Percentiles rank a stretch among this genome's conserved stretches.
Evolutionary conservation across 2,113 vertebrate genomes (phyloP).

Genomic region (Peromyscus maniculatus): DNA sequence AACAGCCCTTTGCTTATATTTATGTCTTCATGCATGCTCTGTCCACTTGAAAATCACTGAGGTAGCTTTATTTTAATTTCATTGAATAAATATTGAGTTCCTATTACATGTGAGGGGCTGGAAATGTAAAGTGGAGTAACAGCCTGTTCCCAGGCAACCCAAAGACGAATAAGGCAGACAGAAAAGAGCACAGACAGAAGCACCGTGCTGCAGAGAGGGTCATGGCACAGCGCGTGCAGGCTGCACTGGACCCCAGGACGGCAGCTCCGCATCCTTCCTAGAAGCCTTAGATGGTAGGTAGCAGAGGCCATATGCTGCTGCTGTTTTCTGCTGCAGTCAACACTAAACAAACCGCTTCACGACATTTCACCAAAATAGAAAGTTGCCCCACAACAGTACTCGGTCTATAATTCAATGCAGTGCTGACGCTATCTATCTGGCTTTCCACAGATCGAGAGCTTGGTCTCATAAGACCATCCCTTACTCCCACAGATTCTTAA

Average conservation of each 20-base stretch:
- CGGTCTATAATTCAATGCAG: background rate
- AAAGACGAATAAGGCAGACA: background rate
- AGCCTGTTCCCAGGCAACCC: background rate
- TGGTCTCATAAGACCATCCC: background rate
- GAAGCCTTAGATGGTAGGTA: background rate
- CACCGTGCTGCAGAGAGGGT: background rate
- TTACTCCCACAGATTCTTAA: background rate
- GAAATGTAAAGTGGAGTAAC: background rate
- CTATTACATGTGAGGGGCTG: background rate
- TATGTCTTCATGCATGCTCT: constrained; percentile 11
- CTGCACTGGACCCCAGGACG: background rate
- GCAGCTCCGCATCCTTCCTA: background rate
- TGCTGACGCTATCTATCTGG: background rate
- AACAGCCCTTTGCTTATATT: constrained; percentile 25
- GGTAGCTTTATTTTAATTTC: background rate
- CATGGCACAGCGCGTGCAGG: background rate
- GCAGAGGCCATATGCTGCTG: too few species aligned
- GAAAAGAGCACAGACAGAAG: background rate
- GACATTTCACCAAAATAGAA: background rate
- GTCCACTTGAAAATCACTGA: background rate
- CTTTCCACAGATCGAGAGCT: background rate
- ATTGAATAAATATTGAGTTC: constrained; percentile 40
- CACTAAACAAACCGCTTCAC: background rate
- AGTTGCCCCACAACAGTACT: background rate
- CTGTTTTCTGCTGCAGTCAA: background rate